Evolutionary conservation across 2,113 vertebrate species (phyloP).

Genomic region (Pseudorasbora parva): DNA sequence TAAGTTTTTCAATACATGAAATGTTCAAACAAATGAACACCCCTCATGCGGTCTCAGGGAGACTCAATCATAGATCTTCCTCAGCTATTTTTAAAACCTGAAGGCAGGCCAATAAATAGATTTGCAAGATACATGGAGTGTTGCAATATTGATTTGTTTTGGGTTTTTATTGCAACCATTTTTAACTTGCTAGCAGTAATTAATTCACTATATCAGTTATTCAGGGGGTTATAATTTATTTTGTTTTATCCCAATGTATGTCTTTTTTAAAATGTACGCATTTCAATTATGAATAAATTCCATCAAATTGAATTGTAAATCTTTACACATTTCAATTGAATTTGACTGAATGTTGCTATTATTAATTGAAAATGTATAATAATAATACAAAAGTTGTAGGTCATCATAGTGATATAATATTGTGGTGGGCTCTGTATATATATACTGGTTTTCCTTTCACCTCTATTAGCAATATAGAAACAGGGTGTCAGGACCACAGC

Average conservation of each 20-base stretch:
- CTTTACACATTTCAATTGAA: too few species aligned
- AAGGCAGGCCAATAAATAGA: neutral
- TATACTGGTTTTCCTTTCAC: neutral
- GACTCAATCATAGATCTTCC: too few species aligned
- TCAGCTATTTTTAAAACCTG: neutral
- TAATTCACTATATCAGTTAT: neutral
- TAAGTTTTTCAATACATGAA: neutral
- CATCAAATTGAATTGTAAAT: too few species aligned
- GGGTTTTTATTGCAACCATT: neutral
- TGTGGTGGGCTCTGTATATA: neutral
- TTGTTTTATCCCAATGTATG: too few species aligned
- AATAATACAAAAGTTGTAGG: too few species aligned
- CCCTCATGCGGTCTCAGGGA: neutral
- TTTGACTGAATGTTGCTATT: too few species aligned
- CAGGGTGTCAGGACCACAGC: constrained; percentile 10
- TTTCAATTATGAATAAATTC: too few species aligned
- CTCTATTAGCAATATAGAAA: neutral
- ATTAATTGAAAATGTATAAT: too few species aligned
- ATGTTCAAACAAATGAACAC: neutral
- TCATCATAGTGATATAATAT: neutral
- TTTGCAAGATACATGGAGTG: neutral
- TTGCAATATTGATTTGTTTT: neutral
- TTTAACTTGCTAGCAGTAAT: neutral
- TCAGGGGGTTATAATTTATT: neutral
- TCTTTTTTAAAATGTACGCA: too few species aligned